A percentile compares a stretch with the other conserved stretches of the same genome.
Evolutionary conservation across 2,797 vertebrate species (phyloP).

Genomic region (Sebastiscus tertius): DNA sequence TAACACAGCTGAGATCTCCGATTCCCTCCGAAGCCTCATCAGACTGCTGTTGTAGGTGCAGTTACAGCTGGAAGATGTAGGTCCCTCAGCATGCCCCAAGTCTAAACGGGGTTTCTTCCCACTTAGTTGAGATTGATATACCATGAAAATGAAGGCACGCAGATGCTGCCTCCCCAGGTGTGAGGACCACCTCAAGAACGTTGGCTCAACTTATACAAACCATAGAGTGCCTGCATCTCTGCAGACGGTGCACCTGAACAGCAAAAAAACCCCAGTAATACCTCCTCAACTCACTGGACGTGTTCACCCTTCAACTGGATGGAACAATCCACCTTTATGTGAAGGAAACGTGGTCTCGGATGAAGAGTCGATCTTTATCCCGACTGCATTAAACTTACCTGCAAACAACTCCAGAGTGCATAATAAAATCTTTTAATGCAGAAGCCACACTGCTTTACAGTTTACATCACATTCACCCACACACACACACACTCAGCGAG

Average conservation of each 20-base stretch:
- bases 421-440: neutral
- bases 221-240: neutral
- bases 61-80: neutral
- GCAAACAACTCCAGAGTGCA: too few species aligned
- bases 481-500: neutral
- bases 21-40: neutral
- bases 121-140: constrained; percentile 1
- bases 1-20: neutral
- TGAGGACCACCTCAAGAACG: neutral
- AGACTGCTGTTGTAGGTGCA: neutral
- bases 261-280: neutral
- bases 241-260: neutral
- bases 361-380: too few species aligned
- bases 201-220: neutral
- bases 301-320: neutral
- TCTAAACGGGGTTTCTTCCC: neutral
- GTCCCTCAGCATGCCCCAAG: neutral
- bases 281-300: neutral
- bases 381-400: too few species aligned
- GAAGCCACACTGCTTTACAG: neutral
- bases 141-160: neutral
- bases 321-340: neutral
- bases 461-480: neutral
- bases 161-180: neutral
- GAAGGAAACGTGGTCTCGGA: neutral